These are phyloP conservation scores for Cydia amplana DNA, from an alignment of 1,140 invertebrate genomes.

Conservation along the genomic window DNA sequence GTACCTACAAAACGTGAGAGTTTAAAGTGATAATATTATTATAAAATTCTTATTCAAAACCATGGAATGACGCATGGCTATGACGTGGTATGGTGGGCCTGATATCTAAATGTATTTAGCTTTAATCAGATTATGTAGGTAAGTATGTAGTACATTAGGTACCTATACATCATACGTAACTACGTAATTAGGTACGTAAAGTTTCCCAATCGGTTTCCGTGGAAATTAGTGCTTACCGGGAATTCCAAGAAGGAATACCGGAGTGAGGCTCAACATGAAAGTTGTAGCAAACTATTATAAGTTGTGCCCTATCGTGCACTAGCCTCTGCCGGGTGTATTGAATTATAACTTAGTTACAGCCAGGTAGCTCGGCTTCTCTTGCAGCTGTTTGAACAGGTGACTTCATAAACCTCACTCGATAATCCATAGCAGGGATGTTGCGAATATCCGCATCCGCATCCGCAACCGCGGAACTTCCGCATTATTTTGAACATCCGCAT, in stretches of 20 bases:
- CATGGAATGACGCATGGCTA: no score
- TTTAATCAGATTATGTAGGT: no score
- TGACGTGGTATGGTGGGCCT: no score
- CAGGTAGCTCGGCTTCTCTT: background rate
- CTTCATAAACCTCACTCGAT: background rate
- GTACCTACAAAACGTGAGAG: no score
- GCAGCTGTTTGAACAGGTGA: background rate
- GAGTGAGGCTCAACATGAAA: constrained; percentile 19
- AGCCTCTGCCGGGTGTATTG: background rate
- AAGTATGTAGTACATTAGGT: no score
- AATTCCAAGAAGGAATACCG: constrained; percentile 27
- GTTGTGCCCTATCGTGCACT: background rate
- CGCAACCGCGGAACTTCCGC: no score
- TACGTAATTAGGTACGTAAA: background rate
- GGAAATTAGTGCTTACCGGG: background rate
- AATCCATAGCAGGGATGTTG: no score
- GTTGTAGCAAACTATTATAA: constrained; percentile 24
- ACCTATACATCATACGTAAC: background rate
- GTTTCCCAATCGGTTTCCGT: background rate
- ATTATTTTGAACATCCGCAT: no score
- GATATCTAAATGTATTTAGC: no score
- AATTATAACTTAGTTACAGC: constrained; percentile 17
- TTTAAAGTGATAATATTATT: no score
- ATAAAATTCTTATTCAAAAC: no score
- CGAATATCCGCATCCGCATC: no score